Base-by-base conservation (phyloP, 2,888 invertebrate species). In the Thelaira solivaga region DNA sequence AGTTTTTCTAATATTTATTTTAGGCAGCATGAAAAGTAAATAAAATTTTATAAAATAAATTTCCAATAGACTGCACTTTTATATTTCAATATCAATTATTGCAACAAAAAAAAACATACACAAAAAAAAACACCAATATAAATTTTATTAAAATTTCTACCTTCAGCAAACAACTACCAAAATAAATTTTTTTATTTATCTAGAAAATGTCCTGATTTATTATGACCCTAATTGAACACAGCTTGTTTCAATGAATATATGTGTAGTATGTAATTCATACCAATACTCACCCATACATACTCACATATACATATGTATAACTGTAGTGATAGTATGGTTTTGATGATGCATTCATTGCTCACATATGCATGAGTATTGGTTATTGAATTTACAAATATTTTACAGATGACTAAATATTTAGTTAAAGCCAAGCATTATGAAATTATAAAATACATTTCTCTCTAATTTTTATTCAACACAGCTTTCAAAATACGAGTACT, bases 341-440 rank as follows among this genome's bases (percentile, higher is more conserved):
- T n/a, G n/a, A n/a, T n/a, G n/a, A n/a, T n/a, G n/a, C n/a, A n/a
- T n/a, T n/a, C n/a, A 6, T 22, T 26, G n/a, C 29, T n/a, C 31
- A 51, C 13, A 11, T 39, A 1, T n/a, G n/a, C n/a, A n/a, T 4
- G 5, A 16, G 13, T 34, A 61, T 74, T 34, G 20, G n/a, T 67
- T 67, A 67, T 67, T 74, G 67, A 67, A 74, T 74, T 74, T 45
- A 74, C 53, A 74, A 74, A 74, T 61, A 72, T 43, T 77, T 41
- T 24, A 67, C 61, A 26, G 34, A 34, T 72, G 72, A 77, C 61
- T 77, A 41, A 67, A 62, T 31, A 67, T 76, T 77, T 57, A 47
- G 34, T 45, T 45, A 55, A 67, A 72, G 41, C 61, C 55, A 72
- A 62, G 72, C 55, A 55, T 13, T 39, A 36, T 36, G 13, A 6